Evolutionary conservation across 2,888 invertebrate genomes (phyloP), one percentile per base, ranked within the genome.

Genomic region (Xanthia togata): DNA sequence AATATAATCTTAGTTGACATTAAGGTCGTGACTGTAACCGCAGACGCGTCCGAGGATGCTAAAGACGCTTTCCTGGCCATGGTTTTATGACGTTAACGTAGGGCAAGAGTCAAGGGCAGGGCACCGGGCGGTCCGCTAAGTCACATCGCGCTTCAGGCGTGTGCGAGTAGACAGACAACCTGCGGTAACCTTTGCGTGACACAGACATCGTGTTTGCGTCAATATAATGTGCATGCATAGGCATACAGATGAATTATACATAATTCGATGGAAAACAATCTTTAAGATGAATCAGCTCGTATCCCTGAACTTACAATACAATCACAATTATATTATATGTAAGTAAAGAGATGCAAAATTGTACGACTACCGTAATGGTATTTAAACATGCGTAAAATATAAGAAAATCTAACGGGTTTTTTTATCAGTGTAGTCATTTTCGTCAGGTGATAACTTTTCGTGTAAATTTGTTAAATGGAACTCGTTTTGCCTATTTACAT

Each of bases 51-150:
- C 59, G 70, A 74, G 67, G 77, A 87, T 80, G 70, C 80, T 82
- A 79, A 86, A 88, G 82, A 84, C 79, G 81, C 84, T 81, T 79
- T 81, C 81, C 64, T 84, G 87, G 74, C 87, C 89, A 88, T 88
- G 88, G 88, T 89, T 88, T 86, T 85, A 83, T 87, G 87, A 78
- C 80, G 81, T 86, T 90, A 87, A 79, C 84, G 88, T 86, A 88
- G 88, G 86, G 81, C 85, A 93, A 91, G 91, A 88, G 93, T 92
- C 93, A 93, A 92, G 93, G 93, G 89, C 89, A 87, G 82, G 80
- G 81, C 82, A 76, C 80, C 85, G 84, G 85, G 78, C 73, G 74
- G 80, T 75, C 75, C 78, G 85, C 78, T 82, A 76, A 82, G 72
- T 76, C 77, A 71, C 77, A 77, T 59, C 60, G 53, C 76, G 83